These are phyloP conservation scores for Podargus strigoides DNA, from an alignment of 2,797 vertebrate genomes.

Conservation along the genomic window DNA sequence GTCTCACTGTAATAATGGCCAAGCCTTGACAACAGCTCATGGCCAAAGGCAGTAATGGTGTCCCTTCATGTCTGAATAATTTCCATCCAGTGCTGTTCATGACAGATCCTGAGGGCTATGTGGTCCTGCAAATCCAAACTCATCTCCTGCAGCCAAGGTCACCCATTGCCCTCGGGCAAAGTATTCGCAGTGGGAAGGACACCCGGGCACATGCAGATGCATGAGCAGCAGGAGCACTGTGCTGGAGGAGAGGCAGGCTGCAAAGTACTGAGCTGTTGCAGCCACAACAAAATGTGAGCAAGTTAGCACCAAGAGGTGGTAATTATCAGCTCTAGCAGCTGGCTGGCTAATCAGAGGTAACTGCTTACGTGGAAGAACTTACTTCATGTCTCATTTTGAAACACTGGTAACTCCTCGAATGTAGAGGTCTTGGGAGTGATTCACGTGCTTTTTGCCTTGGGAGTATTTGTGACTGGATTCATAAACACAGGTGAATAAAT, in stretches of 20 bases:
- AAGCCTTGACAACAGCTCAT: neutral
- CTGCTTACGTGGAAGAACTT: neutral
- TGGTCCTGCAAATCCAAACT: neutral
- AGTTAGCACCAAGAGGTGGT: neutral
- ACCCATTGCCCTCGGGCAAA: neutral
- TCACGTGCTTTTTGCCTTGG: neutral
- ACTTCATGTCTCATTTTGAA: neutral
- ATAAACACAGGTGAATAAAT: neutral
- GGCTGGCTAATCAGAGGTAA: neutral
- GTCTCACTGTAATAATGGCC: neutral
- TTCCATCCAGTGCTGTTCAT: neutral
- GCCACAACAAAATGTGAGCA: neutral
- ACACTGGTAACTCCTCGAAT: accelerated
- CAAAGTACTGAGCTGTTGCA: neutral
- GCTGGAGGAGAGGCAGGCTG: neutral
- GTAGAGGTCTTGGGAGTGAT: neutral
- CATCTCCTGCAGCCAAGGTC: neutral
- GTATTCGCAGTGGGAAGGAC: neutral
- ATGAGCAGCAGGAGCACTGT: no score
- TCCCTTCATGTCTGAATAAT: neutral
- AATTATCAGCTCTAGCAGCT: neutral
- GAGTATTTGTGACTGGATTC: neutral
- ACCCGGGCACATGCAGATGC: accelerated
- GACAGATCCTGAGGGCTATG: neutral
- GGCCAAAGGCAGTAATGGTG: neutral